Base-by-base conservation (phyloP, 2,888 invertebrate genomes). In the Minunthozetes semirufus region DNA sequence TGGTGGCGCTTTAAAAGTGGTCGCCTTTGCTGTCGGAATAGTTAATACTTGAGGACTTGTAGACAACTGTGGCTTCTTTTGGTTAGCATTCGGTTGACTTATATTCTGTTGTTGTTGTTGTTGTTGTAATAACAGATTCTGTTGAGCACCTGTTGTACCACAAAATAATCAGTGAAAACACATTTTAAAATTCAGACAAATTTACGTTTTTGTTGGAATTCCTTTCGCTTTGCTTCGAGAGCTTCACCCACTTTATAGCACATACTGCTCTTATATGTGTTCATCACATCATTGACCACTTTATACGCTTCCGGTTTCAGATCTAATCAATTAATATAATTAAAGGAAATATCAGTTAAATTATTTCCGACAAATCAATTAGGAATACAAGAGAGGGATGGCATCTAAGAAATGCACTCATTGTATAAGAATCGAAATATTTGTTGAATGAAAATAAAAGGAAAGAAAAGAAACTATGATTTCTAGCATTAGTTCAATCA, bases 231-330 rank as follows among this genome's bases (percentile, higher is more conserved):
- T 27, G 17, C 42, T 11, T 59, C 53, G 0, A 56, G 22, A 17
- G 73, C 73, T 61, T 74, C 53, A 6, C 68, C 46, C 17, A 74
- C 48, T 68, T 53, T 74, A 53, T 68, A 74, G 19, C 68, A 56
- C 25, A 48, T 38, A 29, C 74, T 74, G 19, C 53, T 17, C 42
- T 42, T 68, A 53, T 74, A 74, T 17, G 74, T 19, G 29, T 68
- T 68, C 63, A 74, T 29, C 29, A 74, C 74, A 29, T 74, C 56
- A 13, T 15, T 38, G 11, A 73, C 73, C 27, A 73, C 63, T 63
- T 73, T 66, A 42, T 29, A 22, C 19, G 42, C 73, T 73, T 73
- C 63, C 42, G 63, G 63, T 48, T 48, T 73, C 25, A 73, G 48
- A 46, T 46, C 73, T 73, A 46, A 11, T 42, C 42, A 42, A 56